phyloP scores from a whole-genome alignment of 2,113 vertebrate genomes.

The Crotalus horridus region DNA sequence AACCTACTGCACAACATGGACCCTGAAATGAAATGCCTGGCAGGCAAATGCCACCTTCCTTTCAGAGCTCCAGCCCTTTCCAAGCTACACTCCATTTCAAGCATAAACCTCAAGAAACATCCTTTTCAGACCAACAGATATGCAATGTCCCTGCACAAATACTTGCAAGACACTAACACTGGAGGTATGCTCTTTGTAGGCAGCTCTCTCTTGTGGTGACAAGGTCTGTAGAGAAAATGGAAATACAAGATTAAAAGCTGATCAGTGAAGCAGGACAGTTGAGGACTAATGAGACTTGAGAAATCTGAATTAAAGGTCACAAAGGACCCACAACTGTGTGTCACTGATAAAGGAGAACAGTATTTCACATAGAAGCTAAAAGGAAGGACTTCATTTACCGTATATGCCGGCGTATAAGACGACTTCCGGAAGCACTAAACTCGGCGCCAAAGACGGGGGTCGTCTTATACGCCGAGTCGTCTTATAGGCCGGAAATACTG shows the following conservation, averaged over 20 bases:
- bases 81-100: neutral
- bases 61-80: neutral
- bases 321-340: too few relatives aligned
- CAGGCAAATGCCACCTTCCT: neutral
- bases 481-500: too few relatives aligned
- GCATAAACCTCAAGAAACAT: neutral
- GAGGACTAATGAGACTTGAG: neutral
- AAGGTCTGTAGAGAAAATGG: slow-evolving; percentile 77
- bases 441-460: too few relatives aligned
- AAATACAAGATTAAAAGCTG: neutral
- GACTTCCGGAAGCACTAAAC: too few relatives aligned
- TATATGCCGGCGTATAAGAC: too few relatives aligned
- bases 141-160: rapidly evolving
- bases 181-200: slow-evolving; percentile 91
- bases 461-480: too few relatives aligned
- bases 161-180: slow-evolving; percentile 75
- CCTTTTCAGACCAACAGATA: rapidly evolving
- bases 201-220: slow-evolving; percentile 86
- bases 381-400: neutral
- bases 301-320: neutral
- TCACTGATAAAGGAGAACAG: neutral
- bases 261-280: neutral
- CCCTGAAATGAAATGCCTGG: neutral
- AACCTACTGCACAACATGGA: neutral
- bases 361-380: neutral